Evolutionary conservation across 2,797 vertebrate genomes (phyloP).

Genomic region (Gymnodraco acuticeps): DNA sequence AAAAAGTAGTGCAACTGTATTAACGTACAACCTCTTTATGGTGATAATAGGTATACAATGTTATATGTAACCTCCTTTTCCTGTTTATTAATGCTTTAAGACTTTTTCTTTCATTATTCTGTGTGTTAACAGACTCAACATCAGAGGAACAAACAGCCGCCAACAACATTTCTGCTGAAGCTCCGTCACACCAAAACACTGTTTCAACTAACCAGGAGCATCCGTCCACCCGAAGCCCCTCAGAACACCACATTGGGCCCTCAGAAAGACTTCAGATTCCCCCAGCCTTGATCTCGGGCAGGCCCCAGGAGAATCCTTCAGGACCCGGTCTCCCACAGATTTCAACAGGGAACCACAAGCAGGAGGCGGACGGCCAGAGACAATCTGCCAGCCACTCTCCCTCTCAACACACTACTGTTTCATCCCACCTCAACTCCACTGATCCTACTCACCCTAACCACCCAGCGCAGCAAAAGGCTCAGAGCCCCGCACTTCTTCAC

Average conservation of each 20-base stretch:
- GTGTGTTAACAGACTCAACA: slow-evolving; percentile 62
- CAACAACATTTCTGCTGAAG: slow-evolving; percentile 46
- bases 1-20: neutral
- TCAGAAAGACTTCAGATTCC: slow-evolving; percentile 59
- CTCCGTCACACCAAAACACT: slow-evolving; percentile 51
- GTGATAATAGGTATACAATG: neutral
- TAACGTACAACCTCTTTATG: neutral
- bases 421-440: slow-evolving; percentile 39
- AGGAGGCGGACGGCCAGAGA: slow-evolving; percentile 47
- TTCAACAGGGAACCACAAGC: slow-evolving; percentile 42
- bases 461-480: slow-evolving; percentile 50
- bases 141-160: slow-evolving; percentile 50
- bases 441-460: slow-evolving; percentile 23
- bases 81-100: neutral
- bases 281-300: slow-evolving; percentile 16
- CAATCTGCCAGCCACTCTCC: slow-evolving; percentile 30
- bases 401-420: slow-evolving; percentile 24
- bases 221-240: slow-evolving; percentile 43
- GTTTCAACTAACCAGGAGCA: slow-evolving; percentile 49
- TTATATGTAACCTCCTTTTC: neutral
- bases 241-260: slow-evolving; percentile 42
- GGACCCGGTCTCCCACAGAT: slow-evolving; percentile 24
- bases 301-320: slow-evolving; percentile 36
- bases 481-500: slow-evolving; percentile 29
- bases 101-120: slow-evolving; percentile 33